Conservation (phyloP, 2,113 vertebrate genomes). For the Sminthopsis crassicaudata region DNA sequence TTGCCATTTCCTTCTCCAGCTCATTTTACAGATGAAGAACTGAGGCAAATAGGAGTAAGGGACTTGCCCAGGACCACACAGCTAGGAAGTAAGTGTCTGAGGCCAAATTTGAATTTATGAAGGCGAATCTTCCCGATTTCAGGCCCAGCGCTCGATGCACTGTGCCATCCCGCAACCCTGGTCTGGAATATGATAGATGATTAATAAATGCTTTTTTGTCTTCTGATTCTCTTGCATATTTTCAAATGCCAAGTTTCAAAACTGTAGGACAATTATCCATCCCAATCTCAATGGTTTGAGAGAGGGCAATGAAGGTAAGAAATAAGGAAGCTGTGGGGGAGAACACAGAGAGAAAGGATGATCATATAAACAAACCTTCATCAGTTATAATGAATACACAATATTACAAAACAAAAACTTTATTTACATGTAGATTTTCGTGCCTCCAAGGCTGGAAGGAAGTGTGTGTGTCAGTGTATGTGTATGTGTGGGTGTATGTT, state of each 20-base stretch:
- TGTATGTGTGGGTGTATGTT: neutral
- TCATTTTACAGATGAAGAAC: too few relatives aligned
- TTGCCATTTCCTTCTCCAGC: too few relatives aligned
- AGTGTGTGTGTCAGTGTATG: neutral
- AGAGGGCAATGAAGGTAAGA: neutral
- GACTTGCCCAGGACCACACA: neutral
- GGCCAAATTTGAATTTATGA: neutral
- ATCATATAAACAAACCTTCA: neutral
- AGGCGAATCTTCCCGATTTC: neutral
- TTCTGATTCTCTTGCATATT: neutral
- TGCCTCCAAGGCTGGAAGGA: neutral
- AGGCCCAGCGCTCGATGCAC: neutral
- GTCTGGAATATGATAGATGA: neutral
- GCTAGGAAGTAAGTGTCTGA: neutral
- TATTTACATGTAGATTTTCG: constrained; percentile 1
- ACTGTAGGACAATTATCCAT: neutral
- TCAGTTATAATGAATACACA: neutral
- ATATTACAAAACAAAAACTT: neutral
- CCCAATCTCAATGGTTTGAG: neutral
- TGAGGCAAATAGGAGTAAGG: neutral
- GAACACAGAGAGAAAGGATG: neutral
- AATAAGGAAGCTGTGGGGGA: neutral
- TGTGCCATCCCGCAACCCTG: neutral
- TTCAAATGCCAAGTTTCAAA: neutral
- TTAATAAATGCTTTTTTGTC: neutral